These are phyloP conservation scores for Polydrusus cervinus DNA, from an alignment of 2,888 invertebrate genomes.

Conservation along the genomic window DNA sequence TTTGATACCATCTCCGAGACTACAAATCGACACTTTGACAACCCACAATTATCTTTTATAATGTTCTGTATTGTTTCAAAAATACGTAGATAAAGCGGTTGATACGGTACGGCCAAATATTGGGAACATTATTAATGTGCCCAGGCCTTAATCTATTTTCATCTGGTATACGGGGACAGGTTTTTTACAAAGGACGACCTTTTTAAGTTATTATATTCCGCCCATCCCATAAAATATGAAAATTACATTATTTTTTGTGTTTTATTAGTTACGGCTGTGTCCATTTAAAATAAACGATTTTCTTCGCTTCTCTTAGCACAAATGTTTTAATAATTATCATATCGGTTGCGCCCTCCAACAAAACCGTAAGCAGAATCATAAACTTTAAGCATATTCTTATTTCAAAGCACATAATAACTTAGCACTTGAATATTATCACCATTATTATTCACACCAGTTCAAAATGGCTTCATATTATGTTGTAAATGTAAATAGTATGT, in stretches of 20 bases:
- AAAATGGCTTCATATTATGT: too few species aligned
- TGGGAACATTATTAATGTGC: slow-evolving; percentile 57
- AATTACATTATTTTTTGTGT: slow-evolving; percentile 53
- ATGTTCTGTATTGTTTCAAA: slow-evolving; percentile 70
- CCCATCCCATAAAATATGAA: slow-evolving; percentile 56
- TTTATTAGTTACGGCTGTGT: slow-evolving; percentile 41
- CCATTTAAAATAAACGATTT: slow-evolving; percentile 40
- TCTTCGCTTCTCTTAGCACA: slow-evolving; percentile 32
- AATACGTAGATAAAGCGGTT: slow-evolving; percentile 63
- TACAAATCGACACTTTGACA: slow-evolving; percentile 73
- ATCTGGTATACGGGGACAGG: slow-evolving; percentile 54
- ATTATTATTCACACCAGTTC: too few species aligned
- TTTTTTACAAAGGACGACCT: slow-evolving; percentile 51
- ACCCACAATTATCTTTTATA: slow-evolving; percentile 70
- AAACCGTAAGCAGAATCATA: neutral
- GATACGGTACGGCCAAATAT: slow-evolving; percentile 64
- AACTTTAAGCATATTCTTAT: slow-evolving; percentile 3
- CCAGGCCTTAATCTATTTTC: slow-evolving; percentile 55
- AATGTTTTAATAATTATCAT: slow-evolving; percentile 33
- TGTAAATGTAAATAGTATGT: too few species aligned
- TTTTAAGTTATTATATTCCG: slow-evolving; percentile 55
- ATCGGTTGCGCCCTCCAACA: neutral
- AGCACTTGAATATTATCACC: neutral
- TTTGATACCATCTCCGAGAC: slow-evolving; percentile 71
- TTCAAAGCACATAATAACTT: neutral